Conservation (phyloP, 2,113 vertebrate species). For the Scophthalmus maximus region DNA sequence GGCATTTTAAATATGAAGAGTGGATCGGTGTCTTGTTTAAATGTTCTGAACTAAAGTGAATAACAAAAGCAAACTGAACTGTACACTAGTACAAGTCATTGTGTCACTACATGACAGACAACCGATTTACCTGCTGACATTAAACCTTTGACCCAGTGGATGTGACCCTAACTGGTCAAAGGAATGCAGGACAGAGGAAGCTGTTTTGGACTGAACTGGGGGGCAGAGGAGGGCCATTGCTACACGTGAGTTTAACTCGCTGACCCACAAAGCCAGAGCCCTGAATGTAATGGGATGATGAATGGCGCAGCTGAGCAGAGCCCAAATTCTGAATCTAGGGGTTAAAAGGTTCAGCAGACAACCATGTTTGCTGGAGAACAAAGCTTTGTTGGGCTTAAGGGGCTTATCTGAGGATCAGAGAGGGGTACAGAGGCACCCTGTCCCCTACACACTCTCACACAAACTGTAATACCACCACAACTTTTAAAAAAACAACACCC, state of each 20-base stretch:
- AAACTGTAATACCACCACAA: slow-evolving; percentile 10
- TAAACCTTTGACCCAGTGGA: slow-evolving; percentile 62
- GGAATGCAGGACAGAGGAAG: slow-evolving; percentile 67
- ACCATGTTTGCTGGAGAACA: slow-evolving; percentile 45
- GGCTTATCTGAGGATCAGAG: slow-evolving; percentile 53
- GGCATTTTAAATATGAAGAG: not conserved
- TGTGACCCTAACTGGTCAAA: slow-evolving; percentile 52
- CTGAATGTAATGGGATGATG: slow-evolving; percentile 61
- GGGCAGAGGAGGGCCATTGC: not conserved
- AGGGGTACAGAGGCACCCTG: slow-evolving; percentile 33
- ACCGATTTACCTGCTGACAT: slow-evolving; percentile 54
- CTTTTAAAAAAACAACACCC: not conserved
- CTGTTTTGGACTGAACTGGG: slow-evolving; percentile 15
- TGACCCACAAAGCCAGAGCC: slow-evolving; percentile 61
- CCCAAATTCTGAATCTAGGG: slow-evolving; percentile 47
- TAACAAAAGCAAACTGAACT: slow-evolving; percentile 1
- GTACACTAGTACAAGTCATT: not conserved
- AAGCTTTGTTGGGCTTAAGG: slow-evolving; percentile 50
- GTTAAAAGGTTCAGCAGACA: slow-evolving; percentile 59
- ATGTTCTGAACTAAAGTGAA: not conserved
- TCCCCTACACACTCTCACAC: slow-evolving; percentile 4
- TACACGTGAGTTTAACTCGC: slow-evolving; percentile 55
- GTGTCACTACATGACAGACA: slow-evolving; percentile 30
- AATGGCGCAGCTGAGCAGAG: slow-evolving; percentile 33
- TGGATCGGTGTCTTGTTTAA: not conserved